These are phyloP conservation scores for Arbacia lixula DNA, from an alignment of 53 echinoderm and acorn worm species.

Conservation along the genomic window DNA sequence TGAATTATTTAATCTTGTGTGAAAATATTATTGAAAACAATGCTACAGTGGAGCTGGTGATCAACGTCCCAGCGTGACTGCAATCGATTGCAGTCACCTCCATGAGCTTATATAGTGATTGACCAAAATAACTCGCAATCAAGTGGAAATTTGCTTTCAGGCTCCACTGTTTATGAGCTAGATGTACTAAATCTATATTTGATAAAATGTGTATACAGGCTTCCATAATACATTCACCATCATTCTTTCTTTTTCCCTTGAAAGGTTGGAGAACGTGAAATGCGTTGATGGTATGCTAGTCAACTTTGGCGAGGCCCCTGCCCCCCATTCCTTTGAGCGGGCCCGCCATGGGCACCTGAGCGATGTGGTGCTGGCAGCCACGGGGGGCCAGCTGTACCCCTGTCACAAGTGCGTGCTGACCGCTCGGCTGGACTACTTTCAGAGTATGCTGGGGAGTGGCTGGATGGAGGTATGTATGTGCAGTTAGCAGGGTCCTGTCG, in stretches of 20 bases:
- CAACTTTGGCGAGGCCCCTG: constrained; percentile 69
- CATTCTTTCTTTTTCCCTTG: not conserved
- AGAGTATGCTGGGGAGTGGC: constrained; percentile 93
- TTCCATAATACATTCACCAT: not conserved
- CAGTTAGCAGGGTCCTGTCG: too few relatives aligned
- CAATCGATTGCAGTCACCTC: too few relatives aligned
- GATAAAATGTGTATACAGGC: too few relatives aligned
- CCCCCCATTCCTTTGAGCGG: constrained; percentile 65
- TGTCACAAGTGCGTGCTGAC: constrained; percentile 93
- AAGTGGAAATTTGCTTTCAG: too few relatives aligned
- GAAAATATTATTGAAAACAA: too few relatives aligned
- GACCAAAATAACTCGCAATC: too few relatives aligned
- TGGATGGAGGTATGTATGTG: constrained; percentile 98
- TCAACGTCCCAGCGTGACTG: too few relatives aligned
- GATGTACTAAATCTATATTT: too few relatives aligned
- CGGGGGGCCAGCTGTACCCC: constrained; percentile 70
- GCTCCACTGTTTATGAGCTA: too few relatives aligned
- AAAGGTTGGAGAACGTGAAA: constrained; percentile 87
- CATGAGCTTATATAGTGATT: too few relatives aligned
- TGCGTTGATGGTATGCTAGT: constrained; percentile 68
- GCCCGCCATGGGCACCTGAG: constrained; percentile 54
- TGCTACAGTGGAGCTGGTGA: too few relatives aligned
- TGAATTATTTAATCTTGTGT: too few relatives aligned
- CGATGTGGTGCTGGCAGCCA: constrained; percentile 81
- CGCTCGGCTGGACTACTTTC: constrained; percentile 95